Evolutionary conservation across 1,140 invertebrate genomes (phyloP).

Genomic region (Phthorimaea operculella): DNA sequence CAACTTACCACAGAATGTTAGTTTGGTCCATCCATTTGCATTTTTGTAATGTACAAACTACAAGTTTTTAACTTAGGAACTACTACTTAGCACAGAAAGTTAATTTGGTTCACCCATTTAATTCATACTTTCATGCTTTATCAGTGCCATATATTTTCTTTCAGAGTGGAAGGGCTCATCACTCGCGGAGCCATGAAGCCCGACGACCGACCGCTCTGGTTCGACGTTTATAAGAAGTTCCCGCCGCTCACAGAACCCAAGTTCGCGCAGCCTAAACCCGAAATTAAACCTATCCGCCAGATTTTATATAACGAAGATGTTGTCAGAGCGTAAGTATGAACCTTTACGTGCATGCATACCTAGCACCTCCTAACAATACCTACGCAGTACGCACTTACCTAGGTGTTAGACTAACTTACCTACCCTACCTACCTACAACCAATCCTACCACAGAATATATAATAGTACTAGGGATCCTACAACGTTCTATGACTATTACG

Average conservation of each 20-base stretch:
- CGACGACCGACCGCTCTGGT: constrained; percentile 90
- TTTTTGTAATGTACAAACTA: too few species aligned
- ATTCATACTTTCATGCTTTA: constrained; percentile 1
- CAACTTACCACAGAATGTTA: too few species aligned
- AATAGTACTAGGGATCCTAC: too few species aligned
- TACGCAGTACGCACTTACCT: too few species aligned
- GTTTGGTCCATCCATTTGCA: background rate
- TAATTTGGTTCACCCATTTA: background rate
- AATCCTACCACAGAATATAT: too few species aligned
- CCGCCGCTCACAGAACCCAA: constrained; percentile 84
- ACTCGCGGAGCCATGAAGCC: constrained; percentile 78
- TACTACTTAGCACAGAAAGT: too few species aligned
- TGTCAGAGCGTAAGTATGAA: constrained; percentile 79
- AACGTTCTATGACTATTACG: too few species aligned
- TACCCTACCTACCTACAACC: too few species aligned
- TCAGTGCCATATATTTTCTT: constrained; percentile 24
- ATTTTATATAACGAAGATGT: constrained; percentile 91
- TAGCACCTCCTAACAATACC: too few species aligned
- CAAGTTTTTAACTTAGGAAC: too few species aligned
- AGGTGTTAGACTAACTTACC: too few species aligned
- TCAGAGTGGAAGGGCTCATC: constrained; percentile 80
- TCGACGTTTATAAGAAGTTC: constrained; percentile 86
- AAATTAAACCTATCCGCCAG: constrained; percentile 67
- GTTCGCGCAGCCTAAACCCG: constrained; percentile 72
- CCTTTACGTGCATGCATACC: too few species aligned